Evolutionary conservation across 2,888 invertebrate species (phyloP).

Genomic region (Lypha dubia): DNA sequence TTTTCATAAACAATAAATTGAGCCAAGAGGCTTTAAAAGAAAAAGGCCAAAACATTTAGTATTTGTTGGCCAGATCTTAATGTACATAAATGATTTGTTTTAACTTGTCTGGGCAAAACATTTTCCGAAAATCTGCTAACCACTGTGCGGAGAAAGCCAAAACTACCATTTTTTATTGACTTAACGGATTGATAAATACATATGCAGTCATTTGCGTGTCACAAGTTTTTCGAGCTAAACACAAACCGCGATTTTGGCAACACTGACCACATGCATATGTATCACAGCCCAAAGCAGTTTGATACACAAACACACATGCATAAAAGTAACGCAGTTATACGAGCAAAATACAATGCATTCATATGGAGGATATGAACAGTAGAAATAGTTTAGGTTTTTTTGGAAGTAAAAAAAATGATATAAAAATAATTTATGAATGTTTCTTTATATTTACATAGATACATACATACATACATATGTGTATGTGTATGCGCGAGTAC

Average conservation of each 20-base stretch:
- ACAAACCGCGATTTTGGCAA: constrained; percentile 11
- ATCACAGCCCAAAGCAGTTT: constrained; percentile 10
- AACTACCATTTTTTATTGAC: not conserved
- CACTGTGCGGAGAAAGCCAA: not conserved
- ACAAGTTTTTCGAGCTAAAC: not conserved
- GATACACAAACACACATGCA: constrained; percentile 1
- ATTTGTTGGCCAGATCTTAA: not conserved
- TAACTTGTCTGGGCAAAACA: not conserved
- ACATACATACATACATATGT: not conserved
- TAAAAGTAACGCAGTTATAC: not conserved
- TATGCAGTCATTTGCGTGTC: not conserved
- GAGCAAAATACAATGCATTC: not conserved
- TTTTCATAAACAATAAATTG: not conserved
- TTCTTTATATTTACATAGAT: not conserved
- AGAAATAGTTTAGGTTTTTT: not conserved
- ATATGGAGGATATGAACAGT: not conserved
- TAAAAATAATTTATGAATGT: not conserved
- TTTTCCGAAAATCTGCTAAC: not conserved
- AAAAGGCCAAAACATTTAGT: not conserved
- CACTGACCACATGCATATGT: constrained; percentile 30
- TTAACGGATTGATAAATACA: not conserved
- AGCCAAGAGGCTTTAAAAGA: not conserved
- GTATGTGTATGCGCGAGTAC: not conserved
- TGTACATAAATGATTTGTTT: constrained; percentile 2
- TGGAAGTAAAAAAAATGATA: not conserved